Evolutionary conservation across 2,888 invertebrate species (phyloP).

Genomic region (Gnatocerus cornutus): DNA sequence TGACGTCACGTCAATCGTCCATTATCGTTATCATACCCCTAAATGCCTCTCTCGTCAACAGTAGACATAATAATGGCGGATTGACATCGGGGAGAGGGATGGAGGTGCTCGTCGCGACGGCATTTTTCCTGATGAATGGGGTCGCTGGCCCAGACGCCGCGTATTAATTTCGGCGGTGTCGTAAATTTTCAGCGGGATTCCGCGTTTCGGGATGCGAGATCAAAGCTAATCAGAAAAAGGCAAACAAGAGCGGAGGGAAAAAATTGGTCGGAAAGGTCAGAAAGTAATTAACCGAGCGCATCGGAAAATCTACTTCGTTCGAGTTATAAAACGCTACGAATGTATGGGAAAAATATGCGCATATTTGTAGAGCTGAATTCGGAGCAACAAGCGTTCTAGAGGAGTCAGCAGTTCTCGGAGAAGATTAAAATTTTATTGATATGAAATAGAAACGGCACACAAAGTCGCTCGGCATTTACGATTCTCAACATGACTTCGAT

Average conservation of each 20-base stretch:
- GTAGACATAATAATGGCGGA: conserved; percentile 53
- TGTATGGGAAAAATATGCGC: conserved; percentile 12
- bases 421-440: conserved; percentile 1
- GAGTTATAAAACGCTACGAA: neutral
- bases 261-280: no score
- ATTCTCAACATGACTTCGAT: no score
- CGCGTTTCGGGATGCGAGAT: neutral
- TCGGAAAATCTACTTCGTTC: neutral
- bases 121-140: conserved; percentile 27
- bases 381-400: neutral
- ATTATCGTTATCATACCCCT: conserved; percentile 36
- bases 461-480: no score
- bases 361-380: conserved; percentile 5
- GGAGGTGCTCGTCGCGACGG: conserved; percentile 13
- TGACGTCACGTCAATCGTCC: conserved; percentile 41
- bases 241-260: no score
- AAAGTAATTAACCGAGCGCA: neutral
- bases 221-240: no score
- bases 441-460: neutral
- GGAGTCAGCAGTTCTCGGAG: conserved; percentile 2
- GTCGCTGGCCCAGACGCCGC: conserved; percentile 21
- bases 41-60: conserved; percentile 8
- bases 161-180: conserved; percentile 25
- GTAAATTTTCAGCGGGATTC: conserved; percentile 16
- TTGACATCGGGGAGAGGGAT: conserved; percentile 4